These are phyloP conservation scores for Labrus mixtus DNA, from an alignment of 2,113 vertebrate genomes.

Conservation along the genomic window DNA sequence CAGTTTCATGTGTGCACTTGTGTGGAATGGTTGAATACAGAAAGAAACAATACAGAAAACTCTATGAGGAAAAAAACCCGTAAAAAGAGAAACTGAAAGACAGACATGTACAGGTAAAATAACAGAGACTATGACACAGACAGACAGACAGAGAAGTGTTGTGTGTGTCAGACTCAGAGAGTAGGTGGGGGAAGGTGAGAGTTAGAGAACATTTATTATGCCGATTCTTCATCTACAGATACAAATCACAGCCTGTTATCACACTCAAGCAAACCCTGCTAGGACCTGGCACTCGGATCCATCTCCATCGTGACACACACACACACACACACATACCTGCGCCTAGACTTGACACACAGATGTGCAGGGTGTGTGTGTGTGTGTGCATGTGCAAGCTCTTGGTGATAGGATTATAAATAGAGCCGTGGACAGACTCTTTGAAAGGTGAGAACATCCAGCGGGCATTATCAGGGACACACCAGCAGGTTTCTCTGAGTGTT, in stretches of 20 bases:
- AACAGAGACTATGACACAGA: slow-evolving; percentile 35
- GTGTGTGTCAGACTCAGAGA: slow-evolving; percentile 30
- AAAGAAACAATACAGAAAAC: slow-evolving; percentile 15
- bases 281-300: slow-evolving; percentile 71
- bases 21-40: not conserved
- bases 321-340: slow-evolving; percentile 27
- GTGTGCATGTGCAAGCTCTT: slow-evolving; percentile 7
- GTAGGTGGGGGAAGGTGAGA: slow-evolving; percentile 68
- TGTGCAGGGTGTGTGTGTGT: slow-evolving; percentile 32
- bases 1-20: not conserved
- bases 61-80: not conserved
- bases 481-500: slow-evolving; percentile 49
- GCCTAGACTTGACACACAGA: slow-evolving; percentile 24
- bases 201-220: slow-evolving; percentile 79
- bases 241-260: slow-evolving; percentile 83
- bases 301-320: slow-evolving; percentile 66
- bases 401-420: slow-evolving; percentile 79
- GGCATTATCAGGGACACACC: slow-evolving; percentile 66
- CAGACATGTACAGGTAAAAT: slow-evolving; percentile 14
- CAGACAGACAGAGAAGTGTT: slow-evolving; percentile 53
- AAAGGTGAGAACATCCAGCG: slow-evolving; percentile 76
- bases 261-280: slow-evolving; percentile 79
- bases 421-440: slow-evolving; percentile 62
- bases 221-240: slow-evolving; percentile 81
- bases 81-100: slow-evolving; percentile 34